Evolutionary conservation across 2,888 invertebrate species (phyloP).

Genomic region (Tribolium freemani): DNA sequence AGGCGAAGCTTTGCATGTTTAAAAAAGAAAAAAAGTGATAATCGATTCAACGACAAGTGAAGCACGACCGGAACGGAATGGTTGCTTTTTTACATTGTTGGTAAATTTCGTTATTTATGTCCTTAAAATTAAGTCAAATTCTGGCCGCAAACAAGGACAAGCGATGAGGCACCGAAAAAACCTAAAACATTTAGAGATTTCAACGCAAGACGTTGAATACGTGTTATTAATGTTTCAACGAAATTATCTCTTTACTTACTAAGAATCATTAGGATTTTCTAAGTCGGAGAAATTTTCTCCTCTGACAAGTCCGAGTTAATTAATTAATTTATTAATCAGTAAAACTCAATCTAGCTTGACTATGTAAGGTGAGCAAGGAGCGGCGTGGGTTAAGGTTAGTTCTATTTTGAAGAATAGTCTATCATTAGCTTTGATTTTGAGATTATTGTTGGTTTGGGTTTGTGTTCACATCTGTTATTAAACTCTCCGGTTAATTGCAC

Average conservation of each 20-base stretch:
- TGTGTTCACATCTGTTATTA: neutral
- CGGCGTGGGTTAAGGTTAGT: neutral
- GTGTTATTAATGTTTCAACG: too few relatives aligned
- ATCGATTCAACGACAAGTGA: neutral
- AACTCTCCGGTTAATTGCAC: neutral
- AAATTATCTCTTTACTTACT: too few relatives aligned
- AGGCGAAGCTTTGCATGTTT: neutral
- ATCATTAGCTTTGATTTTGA: neutral
- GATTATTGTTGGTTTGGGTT: neutral
- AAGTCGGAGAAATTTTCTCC: neutral
- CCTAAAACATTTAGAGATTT: neutral
- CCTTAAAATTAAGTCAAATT: neutral
- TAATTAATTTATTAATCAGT: neutral
- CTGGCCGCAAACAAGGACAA: neutral
- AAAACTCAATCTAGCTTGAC: neutral
- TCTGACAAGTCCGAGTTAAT: neutral
- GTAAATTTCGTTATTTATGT: neutral
- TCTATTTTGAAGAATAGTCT: neutral
- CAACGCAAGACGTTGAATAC: too few relatives aligned
- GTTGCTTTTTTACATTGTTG: neutral
- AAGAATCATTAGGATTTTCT: too few relatives aligned
- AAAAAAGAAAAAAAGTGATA: neutral
- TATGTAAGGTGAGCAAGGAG: neutral
- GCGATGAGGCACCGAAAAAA: neutral
- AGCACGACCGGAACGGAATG: neutral